Evolutionary conservation across 1,140 invertebrate genomes (phyloP), one percentile per base, ranked within the genome.

Genomic region (Drosophila tsacasi): DNA sequence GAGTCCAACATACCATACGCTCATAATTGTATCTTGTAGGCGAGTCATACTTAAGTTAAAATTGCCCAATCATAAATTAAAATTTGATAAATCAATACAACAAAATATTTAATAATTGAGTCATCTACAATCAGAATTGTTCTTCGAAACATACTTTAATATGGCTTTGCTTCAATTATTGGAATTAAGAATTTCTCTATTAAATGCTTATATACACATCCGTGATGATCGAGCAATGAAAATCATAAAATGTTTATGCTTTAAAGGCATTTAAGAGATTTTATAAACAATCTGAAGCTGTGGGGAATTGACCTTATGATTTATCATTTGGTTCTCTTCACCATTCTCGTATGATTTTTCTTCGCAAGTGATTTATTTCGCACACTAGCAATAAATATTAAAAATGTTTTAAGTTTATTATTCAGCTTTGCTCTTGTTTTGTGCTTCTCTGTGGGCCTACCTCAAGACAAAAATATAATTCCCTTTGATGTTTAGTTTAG

Each of bases 401-500:
- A 60, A 72, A 73, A 73, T 73, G 68, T 60, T 72, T 50, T 19
- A 50, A 72, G 54, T 72, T 73, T 60, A 37, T 35, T 50, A 42
- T 50, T 15, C 27, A 10, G 23, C 15, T n/a, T 17, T 32, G 2
- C 19, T 32, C 0, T 39, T 27, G 5, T 15, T 21, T 19, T 17
- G 35, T 21, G 19, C 30, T 32, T 10, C 30, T 10, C 30, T 10
- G 32, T 35, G 32, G 37, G 46, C 67, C 69, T 73, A 72, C 69
- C 69, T 72, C 69, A 73, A 72, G 52, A 47, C 44, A 13, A 27
- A 73, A 49, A 60, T 42, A 60, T 9, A 42, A 17, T 60, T 59
- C 37, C 37, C 1, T 73, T 73, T 73, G 69, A 72, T 72, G 69
- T 72, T 69, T 71, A 67, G 63, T 67, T 71, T 71, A 42, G 69